These are phyloP conservation scores for Periophthalmodon schlosseri DNA, from an alignment of 2,113 vertebrate species.

Conservation along the genomic window DNA sequence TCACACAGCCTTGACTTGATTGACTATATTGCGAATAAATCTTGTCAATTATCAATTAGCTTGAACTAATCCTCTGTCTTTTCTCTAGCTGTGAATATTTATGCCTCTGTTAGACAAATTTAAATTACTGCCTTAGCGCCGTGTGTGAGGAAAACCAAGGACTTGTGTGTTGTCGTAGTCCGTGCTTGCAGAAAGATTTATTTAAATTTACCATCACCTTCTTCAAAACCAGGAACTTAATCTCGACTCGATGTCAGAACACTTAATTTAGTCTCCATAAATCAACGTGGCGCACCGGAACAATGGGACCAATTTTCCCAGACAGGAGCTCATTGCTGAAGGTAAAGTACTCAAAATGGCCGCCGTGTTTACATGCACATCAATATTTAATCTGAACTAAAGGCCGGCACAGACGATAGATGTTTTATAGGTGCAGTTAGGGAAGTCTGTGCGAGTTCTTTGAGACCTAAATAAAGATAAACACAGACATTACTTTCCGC, in stretches of 20 bases:
- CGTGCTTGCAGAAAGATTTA: constrained; percentile 35
- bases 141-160: constrained; percentile 23
- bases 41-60: constrained; percentile 64
- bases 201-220: constrained; percentile 84
- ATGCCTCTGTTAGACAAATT: constrained; percentile 48
- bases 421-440: constrained; percentile 50
- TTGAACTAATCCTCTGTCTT: constrained; percentile 48
- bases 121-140: constrained; percentile 53
- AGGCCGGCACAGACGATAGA: constrained; percentile 63
- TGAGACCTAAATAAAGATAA: constrained; percentile 61
- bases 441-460: constrained; percentile 44
- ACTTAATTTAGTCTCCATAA: constrained; percentile 87
- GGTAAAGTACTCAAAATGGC: constrained; percentile 65
- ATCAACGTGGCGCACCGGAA: constrained; percentile 75
- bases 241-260: constrained; percentile 90
- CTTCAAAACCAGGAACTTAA: constrained; percentile 84
- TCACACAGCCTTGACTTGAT: constrained; percentile 39
- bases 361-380: constrained; percentile 68
- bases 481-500: constrained; percentile 53
- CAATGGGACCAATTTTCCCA: constrained; percentile 65
- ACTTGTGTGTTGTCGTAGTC: constrained; percentile 26
- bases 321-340: constrained; percentile 47
- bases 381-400: constrained; percentile 75
- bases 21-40: constrained; percentile 54
- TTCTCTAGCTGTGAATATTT: constrained; percentile 50